Conservation (phyloP, 2,113 vertebrate genomes). For the Tonatia bakeri region DNA sequence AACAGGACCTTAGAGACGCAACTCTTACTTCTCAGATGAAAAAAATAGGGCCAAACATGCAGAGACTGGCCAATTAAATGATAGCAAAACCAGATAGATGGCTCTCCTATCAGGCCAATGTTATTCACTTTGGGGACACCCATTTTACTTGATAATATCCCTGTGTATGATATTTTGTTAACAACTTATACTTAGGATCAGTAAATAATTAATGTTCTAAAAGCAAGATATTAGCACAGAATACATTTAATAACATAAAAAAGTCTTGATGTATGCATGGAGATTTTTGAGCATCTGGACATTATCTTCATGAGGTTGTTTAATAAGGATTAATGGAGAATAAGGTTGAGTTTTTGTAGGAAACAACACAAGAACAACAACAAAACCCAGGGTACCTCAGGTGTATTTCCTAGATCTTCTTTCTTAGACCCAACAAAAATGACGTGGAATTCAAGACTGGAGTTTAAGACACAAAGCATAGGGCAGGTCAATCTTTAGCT, state of each 20-base stretch:
- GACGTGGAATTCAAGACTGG: not conserved
- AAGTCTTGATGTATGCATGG: not conserved
- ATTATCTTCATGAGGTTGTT: not conserved
- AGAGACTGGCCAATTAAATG: not conserved
- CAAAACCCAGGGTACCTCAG: not conserved
- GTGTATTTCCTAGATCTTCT: constrained; percentile 28
- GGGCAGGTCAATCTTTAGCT: not conserved
- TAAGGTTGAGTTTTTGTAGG: not conserved
- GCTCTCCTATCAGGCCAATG: not conserved
- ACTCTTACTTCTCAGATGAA: not conserved
- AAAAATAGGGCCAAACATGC: not conserved
- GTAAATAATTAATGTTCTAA: constrained; percentile 4
- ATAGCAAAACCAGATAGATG: not conserved
- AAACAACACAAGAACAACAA: not conserved
- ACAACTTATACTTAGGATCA: not conserved
- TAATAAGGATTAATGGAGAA: not conserved
- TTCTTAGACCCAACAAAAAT: constrained; percentile 23
- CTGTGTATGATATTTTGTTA: not conserved
- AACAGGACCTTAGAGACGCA: not conserved
- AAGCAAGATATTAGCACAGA: not conserved
- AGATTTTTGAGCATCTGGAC: not conserved
- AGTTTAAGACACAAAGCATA: constrained; percentile 27
- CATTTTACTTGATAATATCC: not conserved
- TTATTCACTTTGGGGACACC: not conserved
- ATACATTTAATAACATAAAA: constrained; percentile 23